Conservation (phyloP, 2,113 vertebrate species). For the Grallaria varia region DNA sequence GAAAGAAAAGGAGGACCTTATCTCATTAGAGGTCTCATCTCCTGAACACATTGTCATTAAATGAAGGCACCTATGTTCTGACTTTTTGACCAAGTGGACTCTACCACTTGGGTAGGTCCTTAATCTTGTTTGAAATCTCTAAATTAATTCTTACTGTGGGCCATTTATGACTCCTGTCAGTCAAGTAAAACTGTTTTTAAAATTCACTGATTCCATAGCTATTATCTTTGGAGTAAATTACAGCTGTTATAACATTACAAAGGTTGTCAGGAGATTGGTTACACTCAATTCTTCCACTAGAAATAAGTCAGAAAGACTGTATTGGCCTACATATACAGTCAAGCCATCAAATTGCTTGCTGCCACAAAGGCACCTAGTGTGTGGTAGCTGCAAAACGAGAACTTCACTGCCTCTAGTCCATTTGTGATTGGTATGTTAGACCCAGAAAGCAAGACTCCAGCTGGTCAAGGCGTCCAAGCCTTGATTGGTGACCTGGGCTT, state of each 20-base stretch:
- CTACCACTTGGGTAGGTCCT: background rate
- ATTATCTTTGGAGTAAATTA: background rate
- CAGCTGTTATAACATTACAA: background rate
- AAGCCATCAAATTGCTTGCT: background rate
- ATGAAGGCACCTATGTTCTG: background rate
- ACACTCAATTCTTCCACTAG: background rate
- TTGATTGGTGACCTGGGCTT: background rate
- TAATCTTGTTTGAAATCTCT: background rate
- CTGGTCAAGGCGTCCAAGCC: fast-evolving
- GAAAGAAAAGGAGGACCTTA: too few relatives aligned
- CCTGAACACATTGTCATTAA: too few relatives aligned
- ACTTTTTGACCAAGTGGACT: background rate
- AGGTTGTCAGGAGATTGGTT: background rate
- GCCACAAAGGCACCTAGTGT: background rate
- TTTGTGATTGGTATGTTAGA: background rate
- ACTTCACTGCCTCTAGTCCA: background rate
- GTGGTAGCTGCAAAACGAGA: background rate
- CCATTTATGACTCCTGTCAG: background rate
- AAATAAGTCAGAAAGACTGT: background rate
- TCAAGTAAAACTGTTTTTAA: background rate
- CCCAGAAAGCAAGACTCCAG: background rate
- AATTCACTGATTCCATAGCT: background rate
- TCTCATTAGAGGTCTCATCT: too few relatives aligned
- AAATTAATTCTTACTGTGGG: background rate
- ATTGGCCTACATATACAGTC: background rate